Evolutionary conservation across 2,797 vertebrate genomes (phyloP).

Genomic region (Monodelphis domestica): DNA sequence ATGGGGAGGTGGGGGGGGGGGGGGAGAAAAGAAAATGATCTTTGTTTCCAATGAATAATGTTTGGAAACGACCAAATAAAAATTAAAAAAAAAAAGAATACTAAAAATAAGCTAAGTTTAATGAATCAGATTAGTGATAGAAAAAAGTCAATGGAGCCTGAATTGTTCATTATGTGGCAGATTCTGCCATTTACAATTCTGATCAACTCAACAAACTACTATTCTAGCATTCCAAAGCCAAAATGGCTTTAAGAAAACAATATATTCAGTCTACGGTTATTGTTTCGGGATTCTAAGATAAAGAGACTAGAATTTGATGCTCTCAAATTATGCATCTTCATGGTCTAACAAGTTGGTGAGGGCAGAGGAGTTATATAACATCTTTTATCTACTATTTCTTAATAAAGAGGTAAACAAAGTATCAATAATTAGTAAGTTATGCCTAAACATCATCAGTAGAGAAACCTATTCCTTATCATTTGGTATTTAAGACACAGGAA

Average conservation of each 20-base stretch:
- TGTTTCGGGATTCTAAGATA: conserved; percentile 28
- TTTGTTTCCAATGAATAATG: too few species aligned
- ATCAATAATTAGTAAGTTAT: not conserved
- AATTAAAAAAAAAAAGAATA: too few species aligned
- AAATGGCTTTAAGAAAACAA: conserved; percentile 23
- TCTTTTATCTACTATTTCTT: not conserved
- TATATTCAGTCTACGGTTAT: not conserved
- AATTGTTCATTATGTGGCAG: not conserved
- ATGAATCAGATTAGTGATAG: not conserved
- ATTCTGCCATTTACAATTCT: not conserved
- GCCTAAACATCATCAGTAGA: not conserved
- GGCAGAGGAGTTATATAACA: not conserved
- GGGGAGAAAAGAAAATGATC: too few species aligned
- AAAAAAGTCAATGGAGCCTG: conserved; percentile 1
- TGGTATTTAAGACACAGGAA: not conserved
- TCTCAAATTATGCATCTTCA: not conserved
- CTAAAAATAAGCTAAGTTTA: not conserved
- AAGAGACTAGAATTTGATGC: not conserved
- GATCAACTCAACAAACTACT: not conserved
- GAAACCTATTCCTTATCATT: not conserved
- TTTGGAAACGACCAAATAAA: too few species aligned
- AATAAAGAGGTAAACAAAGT: not conserved
- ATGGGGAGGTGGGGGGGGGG: too few species aligned
- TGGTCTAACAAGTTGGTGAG: not conserved
- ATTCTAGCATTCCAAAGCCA: not conserved